These are phyloP conservation scores for Drosophila neotestacea DNA, from an alignment of 2,888 invertebrate species.

Conservation along the genomic window DNA sequence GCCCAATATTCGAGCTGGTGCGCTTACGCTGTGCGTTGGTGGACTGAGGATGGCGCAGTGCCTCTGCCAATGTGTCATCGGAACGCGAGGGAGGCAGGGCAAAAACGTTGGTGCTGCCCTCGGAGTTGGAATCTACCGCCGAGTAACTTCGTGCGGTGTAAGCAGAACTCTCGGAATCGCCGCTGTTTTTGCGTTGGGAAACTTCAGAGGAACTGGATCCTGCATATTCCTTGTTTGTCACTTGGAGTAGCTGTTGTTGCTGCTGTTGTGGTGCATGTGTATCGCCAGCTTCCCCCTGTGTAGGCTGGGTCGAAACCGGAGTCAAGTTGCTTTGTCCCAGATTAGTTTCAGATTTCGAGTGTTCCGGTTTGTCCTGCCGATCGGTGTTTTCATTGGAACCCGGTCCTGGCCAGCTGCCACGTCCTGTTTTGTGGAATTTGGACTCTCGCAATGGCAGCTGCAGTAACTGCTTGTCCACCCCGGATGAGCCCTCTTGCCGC, in stretches of 20 bases:
- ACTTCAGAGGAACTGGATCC: conserved; percentile 80
- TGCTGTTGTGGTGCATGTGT: conserved; percentile 37
- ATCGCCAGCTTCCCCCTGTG: conserved; percentile 18
- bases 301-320: conserved; percentile 36
- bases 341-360: conserved; percentile 94
- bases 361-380: conserved; percentile 86
- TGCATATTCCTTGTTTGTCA: conserved; percentile 45
- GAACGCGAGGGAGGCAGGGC: conserved; percentile 92
- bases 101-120: conserved; percentile 69
- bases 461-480: conserved; percentile 72
- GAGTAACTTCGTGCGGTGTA: conserved; percentile 86
- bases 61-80: conserved; percentile 89
- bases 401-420: conserved; percentile 95
- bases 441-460: conserved; percentile 87
- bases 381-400: conserved; percentile 74
- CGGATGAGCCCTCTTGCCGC: conserved; percentile 57
- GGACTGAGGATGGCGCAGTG: conserved; percentile 86
- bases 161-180: conserved; percentile 86
- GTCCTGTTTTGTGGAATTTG: conserved; percentile 89
- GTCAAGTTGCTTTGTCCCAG: conserved; percentile 79
- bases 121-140: conserved; percentile 74
- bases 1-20: conserved; percentile 86
- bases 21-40: conserved; percentile 86
- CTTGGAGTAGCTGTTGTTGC: conserved; percentile 62
- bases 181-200: conserved; percentile 87